phyloP scores from a whole-genome alignment of 1,140 invertebrate genomes.

The Marisa cornuarietis region DNA sequence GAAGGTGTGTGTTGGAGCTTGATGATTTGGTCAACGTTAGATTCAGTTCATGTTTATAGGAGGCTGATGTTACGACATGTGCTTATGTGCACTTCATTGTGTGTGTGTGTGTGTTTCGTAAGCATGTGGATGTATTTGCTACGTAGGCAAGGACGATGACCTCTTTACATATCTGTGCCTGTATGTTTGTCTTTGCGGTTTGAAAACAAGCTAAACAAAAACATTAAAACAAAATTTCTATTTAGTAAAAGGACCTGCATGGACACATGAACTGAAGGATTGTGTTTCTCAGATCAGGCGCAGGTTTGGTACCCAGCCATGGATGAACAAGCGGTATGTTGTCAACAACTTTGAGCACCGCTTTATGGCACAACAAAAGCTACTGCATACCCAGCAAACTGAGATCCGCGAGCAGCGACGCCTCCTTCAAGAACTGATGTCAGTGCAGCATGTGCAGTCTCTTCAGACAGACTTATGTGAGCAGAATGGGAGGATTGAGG shows the following conservation, averaged over 20 bases:
- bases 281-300: constrained; percentile 3
- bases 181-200: neutral
- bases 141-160: neutral
- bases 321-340: constrained; percentile 52
- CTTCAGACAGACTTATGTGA: constrained; percentile 34
- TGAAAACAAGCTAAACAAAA: neutral
- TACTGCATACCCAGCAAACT: constrained; percentile 57
- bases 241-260: too few relatives aligned
- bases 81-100: neutral
- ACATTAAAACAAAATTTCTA: too few relatives aligned
- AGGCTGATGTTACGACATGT: too few relatives aligned
- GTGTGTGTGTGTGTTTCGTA: constrained; percentile 5
- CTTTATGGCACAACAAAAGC: constrained; percentile 61
- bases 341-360: constrained; percentile 61
- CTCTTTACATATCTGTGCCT: neutral
- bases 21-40: too few relatives aligned
- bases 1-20: constrained; percentile 26
- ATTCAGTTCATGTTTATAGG: too few relatives aligned
- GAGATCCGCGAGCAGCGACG: constrained; percentile 60
- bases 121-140: neutral
- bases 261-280: neutral
- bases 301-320: constrained; percentile 49
- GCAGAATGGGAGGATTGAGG: neutral
- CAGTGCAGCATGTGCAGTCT: constrained; percentile 48
- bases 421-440: constrained; percentile 62